These are phyloP conservation scores for Pongo abelii DNA, from an alignment of 2,113 vertebrate species.

Conservation along the genomic window DNA sequence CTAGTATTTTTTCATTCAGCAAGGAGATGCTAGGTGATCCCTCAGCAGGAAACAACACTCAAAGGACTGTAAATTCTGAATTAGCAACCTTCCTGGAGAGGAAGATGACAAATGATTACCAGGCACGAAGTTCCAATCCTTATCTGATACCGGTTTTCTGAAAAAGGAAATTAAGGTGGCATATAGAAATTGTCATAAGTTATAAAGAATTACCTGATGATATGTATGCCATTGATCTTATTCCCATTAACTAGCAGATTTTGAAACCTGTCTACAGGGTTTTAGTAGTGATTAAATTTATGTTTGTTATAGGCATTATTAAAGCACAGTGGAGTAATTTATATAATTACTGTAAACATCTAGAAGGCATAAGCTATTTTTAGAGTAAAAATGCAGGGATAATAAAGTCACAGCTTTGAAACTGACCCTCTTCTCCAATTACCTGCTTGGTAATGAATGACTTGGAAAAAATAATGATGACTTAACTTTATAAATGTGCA, in stretches of 20 bases:
- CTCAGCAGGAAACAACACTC: not conserved
- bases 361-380: not conserved
- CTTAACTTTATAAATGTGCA: not conserved
- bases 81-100: not conserved
- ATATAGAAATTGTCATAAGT: not conserved
- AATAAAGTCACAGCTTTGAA: conserved; percentile 6
- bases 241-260: not conserved
- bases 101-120: not conserved
- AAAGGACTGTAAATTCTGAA: not conserved
- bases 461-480: not conserved
- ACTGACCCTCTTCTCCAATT: not conserved
- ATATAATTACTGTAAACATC: not conserved
- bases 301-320: not conserved
- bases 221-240: not conserved
- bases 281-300: conserved; percentile 9
- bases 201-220: not conserved
- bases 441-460: not conserved
- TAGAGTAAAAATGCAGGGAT: not conserved
- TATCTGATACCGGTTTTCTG: conserved; percentile 9
- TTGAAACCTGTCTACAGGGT: not conserved
- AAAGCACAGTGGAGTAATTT: not conserved
- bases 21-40: not conserved
- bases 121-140: not conserved
- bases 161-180: not conserved
- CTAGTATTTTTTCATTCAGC: not conserved